Evolutionary conservation across 2,113 vertebrate species (phyloP).

Genomic region (Onychostoma macrolepis): DNA sequence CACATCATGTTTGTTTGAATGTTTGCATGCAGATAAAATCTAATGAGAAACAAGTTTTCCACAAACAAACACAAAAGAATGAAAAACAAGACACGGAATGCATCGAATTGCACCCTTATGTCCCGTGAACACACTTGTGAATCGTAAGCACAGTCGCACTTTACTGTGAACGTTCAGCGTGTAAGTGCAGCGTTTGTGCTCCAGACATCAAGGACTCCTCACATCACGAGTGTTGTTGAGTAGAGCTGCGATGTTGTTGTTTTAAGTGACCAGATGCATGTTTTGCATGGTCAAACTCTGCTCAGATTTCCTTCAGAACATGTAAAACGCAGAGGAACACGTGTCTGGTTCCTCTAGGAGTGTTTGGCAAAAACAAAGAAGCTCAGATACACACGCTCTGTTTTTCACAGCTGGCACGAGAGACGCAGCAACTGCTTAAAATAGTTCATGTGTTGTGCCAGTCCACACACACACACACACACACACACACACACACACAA

Average conservation of each 20-base stretch:
- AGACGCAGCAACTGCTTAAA: constrained; percentile 27
- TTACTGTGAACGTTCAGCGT: too few species aligned
- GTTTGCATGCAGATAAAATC: not conserved
- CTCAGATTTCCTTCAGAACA: not conserved
- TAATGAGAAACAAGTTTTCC: not conserved
- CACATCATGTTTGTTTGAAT: not conserved
- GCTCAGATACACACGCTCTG: not conserved
- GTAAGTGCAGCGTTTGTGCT: not conserved
- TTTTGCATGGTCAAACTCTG: not conserved
- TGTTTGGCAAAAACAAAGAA: not conserved
- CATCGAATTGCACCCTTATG: too few species aligned
- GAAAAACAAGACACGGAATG: too few species aligned
- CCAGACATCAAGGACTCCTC: not conserved
- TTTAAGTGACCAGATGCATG: not conserved
- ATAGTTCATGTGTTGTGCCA: constrained; percentile 32
- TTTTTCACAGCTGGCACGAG: not conserved
- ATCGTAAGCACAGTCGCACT: too few species aligned
- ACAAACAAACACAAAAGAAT: not conserved
- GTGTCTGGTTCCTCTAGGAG: not conserved
- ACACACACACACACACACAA: not conserved
- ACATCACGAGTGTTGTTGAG: too few species aligned
- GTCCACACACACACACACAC: constrained; percentile 6
- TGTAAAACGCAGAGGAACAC: not conserved
- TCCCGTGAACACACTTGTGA: too few species aligned
- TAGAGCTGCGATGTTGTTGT: too few species aligned